phyloP scores from a whole-genome alignment of 2,888 invertebrate genomes.

The Protonemura montana region DNA sequence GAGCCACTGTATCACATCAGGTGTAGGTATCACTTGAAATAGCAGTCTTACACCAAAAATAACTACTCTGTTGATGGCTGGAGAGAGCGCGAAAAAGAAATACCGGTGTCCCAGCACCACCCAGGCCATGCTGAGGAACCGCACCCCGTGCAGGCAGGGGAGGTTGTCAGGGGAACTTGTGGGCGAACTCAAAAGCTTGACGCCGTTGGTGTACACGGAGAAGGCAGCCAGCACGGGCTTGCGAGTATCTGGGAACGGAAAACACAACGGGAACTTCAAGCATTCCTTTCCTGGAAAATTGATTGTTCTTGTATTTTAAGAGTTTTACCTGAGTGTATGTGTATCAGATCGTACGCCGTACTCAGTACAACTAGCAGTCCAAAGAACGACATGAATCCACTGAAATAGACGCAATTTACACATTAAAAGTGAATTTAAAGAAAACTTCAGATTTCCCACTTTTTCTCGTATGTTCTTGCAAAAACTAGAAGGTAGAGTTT shows the following conservation, averaged over 20 bases:
- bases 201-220: constrained; percentile 58
- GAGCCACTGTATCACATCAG: no score
- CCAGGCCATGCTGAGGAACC: constrained; percentile 62
- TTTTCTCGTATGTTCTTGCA: no score
- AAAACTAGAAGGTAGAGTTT: no score
- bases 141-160: constrained; percentile 62
- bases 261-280: no score
- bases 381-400: constrained; percentile 49
- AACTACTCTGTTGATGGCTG: constrained; percentile 57
- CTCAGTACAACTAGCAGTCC: constrained; percentile 49
- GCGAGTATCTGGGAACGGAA: constrained; percentile 41
- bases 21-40: background rate
- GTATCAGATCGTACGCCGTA: constrained; percentile 52
- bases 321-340: constrained; percentile 25
- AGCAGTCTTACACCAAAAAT: constrained; percentile 57
- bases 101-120: constrained; percentile 61
- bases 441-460: no score
- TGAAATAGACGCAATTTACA: constrained; percentile 51
- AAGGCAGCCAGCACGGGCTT: constrained; percentile 54
- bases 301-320: background rate
- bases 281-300: background rate
- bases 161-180: constrained; percentile 54
- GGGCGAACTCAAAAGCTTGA: constrained; percentile 55
- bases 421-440: no score
- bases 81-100: constrained; percentile 55